Base-by-base conservation (phyloP, 2,113 vertebrate species). In the Sceloporus tristichus region DNA sequence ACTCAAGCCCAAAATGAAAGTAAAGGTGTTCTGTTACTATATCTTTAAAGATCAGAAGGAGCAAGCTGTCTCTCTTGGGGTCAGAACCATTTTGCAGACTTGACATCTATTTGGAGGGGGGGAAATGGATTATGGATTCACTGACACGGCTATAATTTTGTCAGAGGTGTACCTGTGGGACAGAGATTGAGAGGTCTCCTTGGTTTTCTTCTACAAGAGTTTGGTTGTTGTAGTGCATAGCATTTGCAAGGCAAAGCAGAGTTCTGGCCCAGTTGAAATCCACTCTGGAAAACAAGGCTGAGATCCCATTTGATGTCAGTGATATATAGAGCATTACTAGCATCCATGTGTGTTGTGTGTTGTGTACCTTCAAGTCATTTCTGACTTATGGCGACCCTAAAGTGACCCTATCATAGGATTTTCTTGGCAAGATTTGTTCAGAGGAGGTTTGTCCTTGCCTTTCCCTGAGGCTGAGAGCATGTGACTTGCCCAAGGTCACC, bases 1-100 rank as follows among this genome's bases (percentile, higher is more conserved):
- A 71, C 87, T 94, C 91, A 82, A 90, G 91, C 90, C 87, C 91
- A 84, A 94, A 95, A 93, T 91, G 90, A 92, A 95, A 59, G 87
- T 23, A 85, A 56, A 91, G 90, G 59, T 29, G 56, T 70, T 78
- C 56, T 89, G 85, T 81, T 10, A 78, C 40, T 85, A 2, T 87
- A 84, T 90, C 88, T 91, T 86, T 54, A 92, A 90, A 89, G 1
- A 91, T 89, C 86, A 92, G 89, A 91, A 91, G 77, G 2, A 83
- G 74, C 84, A 90, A 86, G 93, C 92, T 94, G 88, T 93, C 92
- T 91, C 76, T 94, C 92, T 90, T 71, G 27, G 54, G 80, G 87
- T 92, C 85, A 83, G 84, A 59, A 65, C 89, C 80, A 68, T 89
- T 95, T 79, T 90, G 82, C 56, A 79, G 85, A 86, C 88, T 84